Conservation (phyloP, 2,797 vertebrate species). For the Gephyroberyx darwinii region DNA sequence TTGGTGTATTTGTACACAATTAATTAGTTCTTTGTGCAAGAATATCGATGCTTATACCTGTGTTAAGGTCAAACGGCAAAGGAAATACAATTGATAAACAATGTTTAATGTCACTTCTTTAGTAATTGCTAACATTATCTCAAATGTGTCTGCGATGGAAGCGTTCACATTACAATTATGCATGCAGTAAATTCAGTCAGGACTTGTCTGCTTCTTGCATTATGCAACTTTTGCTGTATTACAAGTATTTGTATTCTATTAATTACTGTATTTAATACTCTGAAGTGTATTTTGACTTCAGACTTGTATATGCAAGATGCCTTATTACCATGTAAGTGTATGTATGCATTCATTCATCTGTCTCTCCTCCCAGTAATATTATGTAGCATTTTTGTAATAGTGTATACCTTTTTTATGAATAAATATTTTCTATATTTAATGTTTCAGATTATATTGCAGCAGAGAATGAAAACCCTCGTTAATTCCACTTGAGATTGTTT, state of each 20-base stretch:
- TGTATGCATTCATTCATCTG: slow-evolving; percentile 74
- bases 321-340: slow-evolving; percentile 77
- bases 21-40: slow-evolving; percentile 35
- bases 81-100: slow-evolving; percentile 22
- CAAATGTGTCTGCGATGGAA: slow-evolving; percentile 6
- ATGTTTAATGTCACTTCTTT: slow-evolving; percentile 8
- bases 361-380: slow-evolving; percentile 81
- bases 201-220: slow-evolving; percentile 64
- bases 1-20: slow-evolving; percentile 34
- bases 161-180: slow-evolving; percentile 30
- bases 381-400: slow-evolving; percentile 86
- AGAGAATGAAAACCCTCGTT: neutral
- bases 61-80: slow-evolving; percentile 10
- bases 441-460: slow-evolving; percentile 5
- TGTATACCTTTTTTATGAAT: slow-evolving; percentile 84
- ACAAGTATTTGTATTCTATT: slow-evolving; percentile 62
- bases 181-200: slow-evolving; percentile 54
- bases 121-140: slow-evolving; percentile 33
- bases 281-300: slow-evolving; percentile 64
- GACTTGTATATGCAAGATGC: slow-evolving; percentile 81
- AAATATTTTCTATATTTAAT: slow-evolving; percentile 87
- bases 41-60: slow-evolving; percentile 4
- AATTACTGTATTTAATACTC: slow-evolving; percentile 73
- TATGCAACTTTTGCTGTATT: slow-evolving; percentile 66
- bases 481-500: too few relatives aligned